phyloP scores from a whole-genome alignment of 2,888 invertebrate genomes.

The Cheilosia vulpina region DNA sequence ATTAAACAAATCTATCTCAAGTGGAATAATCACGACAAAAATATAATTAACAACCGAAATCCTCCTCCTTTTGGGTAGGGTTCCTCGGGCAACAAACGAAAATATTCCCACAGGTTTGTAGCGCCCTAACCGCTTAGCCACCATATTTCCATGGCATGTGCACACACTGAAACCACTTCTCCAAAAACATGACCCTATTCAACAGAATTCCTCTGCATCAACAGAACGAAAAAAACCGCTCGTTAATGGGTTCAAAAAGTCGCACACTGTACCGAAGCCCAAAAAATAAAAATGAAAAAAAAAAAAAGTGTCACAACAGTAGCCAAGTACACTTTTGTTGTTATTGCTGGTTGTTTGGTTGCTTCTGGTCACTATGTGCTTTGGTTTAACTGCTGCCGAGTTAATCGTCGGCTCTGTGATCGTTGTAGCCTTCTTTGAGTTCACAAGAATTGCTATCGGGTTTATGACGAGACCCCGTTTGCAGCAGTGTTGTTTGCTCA shows the following conservation, averaged over 20 bases:
- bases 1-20: constrained; percentile 22
- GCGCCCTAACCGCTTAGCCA: constrained; percentile 62
- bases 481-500: constrained; percentile 45
- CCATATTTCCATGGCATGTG: constrained; percentile 16
- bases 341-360: constrained; percentile 34
- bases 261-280: constrained; percentile 46
- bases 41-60: constrained; percentile 57
- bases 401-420: constrained; percentile 57
- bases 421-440: constrained; percentile 50
- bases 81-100: constrained; percentile 30
- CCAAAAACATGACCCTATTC: constrained; percentile 72
- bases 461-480: constrained; percentile 58
- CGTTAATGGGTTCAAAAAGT: constrained; percentile 72
- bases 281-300: background rate
- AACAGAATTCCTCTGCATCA: constrained; percentile 46
- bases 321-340: constrained; percentile 53
- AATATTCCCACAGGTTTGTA: constrained; percentile 66
- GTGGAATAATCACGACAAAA: constrained; percentile 47
- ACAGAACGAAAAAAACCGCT: constrained; percentile 9
- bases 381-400: constrained; percentile 10
- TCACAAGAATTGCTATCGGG: constrained; percentile 60
- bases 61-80: constrained; percentile 35
- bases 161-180: constrained; percentile 55
- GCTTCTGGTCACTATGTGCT: constrained; percentile 47
- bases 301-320: constrained; percentile 73